Conservation (phyloP, 2,797 vertebrate genomes). For the Schizothorax lantsangensis region DNA sequence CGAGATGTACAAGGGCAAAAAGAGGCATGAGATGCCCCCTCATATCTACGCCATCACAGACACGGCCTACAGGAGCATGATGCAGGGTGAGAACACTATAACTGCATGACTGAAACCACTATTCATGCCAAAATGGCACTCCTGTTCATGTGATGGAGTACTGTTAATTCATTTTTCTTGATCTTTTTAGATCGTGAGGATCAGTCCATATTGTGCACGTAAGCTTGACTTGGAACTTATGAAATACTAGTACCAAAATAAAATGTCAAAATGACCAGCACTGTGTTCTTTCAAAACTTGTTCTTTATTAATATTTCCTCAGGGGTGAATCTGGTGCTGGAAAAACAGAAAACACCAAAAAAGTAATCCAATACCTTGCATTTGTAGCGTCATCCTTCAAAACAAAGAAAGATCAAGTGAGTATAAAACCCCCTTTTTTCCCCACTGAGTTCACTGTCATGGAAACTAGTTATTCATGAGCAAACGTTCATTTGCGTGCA, state of each 20-base stretch:
- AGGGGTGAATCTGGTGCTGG: constrained; percentile 98
- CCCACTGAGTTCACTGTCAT: too few species aligned
- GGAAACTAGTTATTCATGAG: background rate
- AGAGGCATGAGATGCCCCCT: constrained; percentile 97
- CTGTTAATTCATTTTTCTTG: constrained; percentile 7
- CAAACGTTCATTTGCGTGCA: background rate
- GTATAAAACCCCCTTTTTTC: constrained; percentile 35
- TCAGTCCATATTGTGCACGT: constrained; percentile 99
- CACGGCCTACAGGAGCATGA: constrained; percentile 97
- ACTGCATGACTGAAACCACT: background rate
- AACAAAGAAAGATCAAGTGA: constrained; percentile 95
- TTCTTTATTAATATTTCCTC: background rate
- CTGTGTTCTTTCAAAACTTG: background rate
- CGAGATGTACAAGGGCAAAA: constrained; percentile 99
- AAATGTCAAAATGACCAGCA: background rate
- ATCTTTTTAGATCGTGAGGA: constrained; percentile 87
- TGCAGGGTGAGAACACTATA: constrained; percentile 87
- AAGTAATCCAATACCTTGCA: constrained; percentile 97
- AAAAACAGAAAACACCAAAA: constrained; percentile 99
- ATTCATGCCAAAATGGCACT: background rate
- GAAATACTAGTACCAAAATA: background rate
- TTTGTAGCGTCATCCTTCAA: constrained; percentile 94
- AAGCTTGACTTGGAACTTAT: constrained; percentile 69
- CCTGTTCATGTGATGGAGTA: background rate
- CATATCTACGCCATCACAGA: constrained; percentile 99